phyloP scores from a whole-genome alignment of 2,888 invertebrate genomes.

The Brassicogethes aeneus region DNA sequence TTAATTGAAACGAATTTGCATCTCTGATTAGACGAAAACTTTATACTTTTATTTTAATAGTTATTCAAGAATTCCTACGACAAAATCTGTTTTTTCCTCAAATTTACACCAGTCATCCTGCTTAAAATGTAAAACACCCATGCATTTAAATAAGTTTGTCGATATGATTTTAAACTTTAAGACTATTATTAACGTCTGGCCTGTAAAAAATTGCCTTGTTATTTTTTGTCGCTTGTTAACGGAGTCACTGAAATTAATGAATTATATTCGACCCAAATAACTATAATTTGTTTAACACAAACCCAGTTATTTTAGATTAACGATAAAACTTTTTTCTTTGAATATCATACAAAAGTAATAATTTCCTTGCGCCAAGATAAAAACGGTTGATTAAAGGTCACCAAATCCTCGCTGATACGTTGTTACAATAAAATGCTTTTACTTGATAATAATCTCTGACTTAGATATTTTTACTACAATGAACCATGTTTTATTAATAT shows the following conservation, averaged over 20 bases:
- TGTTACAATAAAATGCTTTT: neutral
- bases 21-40: neutral
- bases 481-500: too few species aligned
- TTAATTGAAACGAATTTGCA: neutral
- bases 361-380: neutral
- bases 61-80: too few species aligned
- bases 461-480: too few species aligned
- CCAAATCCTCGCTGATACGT: too few species aligned
- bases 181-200: neutral
- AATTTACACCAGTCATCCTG: too few species aligned
- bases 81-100: too few species aligned
- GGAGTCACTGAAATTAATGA: slow-evolving; percentile 3
- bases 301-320: neutral
- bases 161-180: too few species aligned
- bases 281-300: slow-evolving; percentile 2
- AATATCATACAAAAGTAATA: neutral
- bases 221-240: neutral
- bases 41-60: too few species aligned
- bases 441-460: neutral
- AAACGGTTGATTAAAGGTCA: too few species aligned
- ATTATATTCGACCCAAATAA: slow-evolving; percentile 2
- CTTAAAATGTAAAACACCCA: too few species aligned
- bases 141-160: too few species aligned
- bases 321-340: neutral
- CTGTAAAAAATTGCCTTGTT: neutral